Base-by-base conservation (phyloP, 1,140 invertebrate genomes). In the Aphaenogaster rudis region DNA sequence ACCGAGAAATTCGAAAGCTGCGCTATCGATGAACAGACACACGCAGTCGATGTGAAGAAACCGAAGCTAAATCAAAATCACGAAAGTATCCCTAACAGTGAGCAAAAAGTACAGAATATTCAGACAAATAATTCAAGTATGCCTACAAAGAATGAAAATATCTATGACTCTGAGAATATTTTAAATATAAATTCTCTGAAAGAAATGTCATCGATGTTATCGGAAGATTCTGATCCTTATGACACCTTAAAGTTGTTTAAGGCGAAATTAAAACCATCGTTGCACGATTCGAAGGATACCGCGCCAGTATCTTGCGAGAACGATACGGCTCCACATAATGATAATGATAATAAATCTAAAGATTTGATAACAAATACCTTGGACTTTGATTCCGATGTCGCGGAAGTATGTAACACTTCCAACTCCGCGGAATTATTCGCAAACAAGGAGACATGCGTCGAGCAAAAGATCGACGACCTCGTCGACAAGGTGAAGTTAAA, bases 201-300 rank as follows among this genome's bases (percentile, higher is more conserved):
- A 59, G 90, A 94, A 54, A 88, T 94, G 48, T 93, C 94, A 2
- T 88, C 91, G 7, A 93, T 94, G 0, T 52, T 95, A 1, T 87
- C 91, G 0, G 91, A 94, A 13, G 86, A 92, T 42, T 80, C 86
- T 0, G 94, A 92, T 88, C 92, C 94, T 71, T 95, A 95, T 21
- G 94, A 95, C 61, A 95, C 95, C 4, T 86, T 95, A 50, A 95
- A 95, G 45, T 86, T 95, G 13, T 95, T 95, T 57, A 94, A 94
- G 57, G n/a, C 91, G 3, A 94, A 92, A 72, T 79, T 86, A 8
- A 93, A 90, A 72, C 69, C 87, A 15, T 77, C 33, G 13, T 91
- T 92, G 4, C 94, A 94, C n/a, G 93, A 95, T 77, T 94, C 93
- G 7, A 74, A 90, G 86, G 78, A 82, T 11, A 0, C 61, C 82